These are phyloP conservation scores for Cathartes aura DNA, from an alignment of 2,113 vertebrate genomes.

Conservation along the genomic window DNA sequence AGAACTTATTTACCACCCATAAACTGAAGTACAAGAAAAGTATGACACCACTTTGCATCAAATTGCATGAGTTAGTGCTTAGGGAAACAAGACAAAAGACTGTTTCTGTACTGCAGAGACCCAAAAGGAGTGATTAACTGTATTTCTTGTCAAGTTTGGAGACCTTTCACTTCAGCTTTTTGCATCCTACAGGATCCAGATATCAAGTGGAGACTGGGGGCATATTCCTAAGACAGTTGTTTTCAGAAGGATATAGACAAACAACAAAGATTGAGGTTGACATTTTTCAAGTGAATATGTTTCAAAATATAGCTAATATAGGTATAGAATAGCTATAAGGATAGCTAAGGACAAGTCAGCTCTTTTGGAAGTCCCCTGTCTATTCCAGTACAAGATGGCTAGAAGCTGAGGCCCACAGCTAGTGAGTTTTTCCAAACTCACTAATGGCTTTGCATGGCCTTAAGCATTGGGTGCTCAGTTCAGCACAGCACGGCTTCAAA, in stretches of 20 bases:
- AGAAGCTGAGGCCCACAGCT: not conserved
- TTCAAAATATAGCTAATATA: not conserved
- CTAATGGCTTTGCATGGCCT: not conserved
- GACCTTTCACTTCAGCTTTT: not conserved
- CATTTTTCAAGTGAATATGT: not conserved
- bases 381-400: not conserved
- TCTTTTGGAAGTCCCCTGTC: not conserved
- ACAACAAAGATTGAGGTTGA: not conserved
- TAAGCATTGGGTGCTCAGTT: not conserved
- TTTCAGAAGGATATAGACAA: not conserved
- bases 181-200: not conserved
- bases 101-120: not conserved
- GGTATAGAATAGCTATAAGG: not conserved
- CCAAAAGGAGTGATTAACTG: not conserved
- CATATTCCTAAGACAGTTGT: not conserved
- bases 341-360: not conserved
- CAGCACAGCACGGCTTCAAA: not conserved
- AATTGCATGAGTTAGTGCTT: fast-evolving
- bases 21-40: not conserved
- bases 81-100: not conserved
- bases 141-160: not conserved
- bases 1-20: not conserved
- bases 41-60: not conserved
- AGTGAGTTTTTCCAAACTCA: not conserved
- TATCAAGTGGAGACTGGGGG: not conserved